These are phyloP conservation scores for Heterotis niloticus DNA, from an alignment of 2,113 vertebrate species.

Conservation along the genomic window DNA sequence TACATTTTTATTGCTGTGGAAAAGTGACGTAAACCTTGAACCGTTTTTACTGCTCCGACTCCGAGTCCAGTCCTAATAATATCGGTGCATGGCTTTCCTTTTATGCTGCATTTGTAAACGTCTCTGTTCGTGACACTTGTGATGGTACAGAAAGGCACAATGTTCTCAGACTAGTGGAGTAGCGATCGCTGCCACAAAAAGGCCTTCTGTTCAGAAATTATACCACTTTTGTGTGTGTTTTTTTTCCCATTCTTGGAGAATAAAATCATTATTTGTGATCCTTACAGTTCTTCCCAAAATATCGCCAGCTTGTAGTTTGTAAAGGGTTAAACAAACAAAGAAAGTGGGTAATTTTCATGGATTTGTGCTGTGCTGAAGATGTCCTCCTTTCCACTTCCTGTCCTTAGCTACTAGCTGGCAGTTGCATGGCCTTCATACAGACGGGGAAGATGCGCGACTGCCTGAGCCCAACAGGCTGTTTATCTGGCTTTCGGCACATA, in stretches of 20 bases:
- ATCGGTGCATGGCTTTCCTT: not conserved
- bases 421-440: not conserved
- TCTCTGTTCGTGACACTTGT: constrained; percentile 6
- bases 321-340: too few species aligned
- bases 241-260: too few species aligned
- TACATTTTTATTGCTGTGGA: not conserved
- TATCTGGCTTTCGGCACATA: not conserved
- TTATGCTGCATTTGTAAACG: constrained; percentile 3
- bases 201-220: too few species aligned
- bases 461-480: not conserved
- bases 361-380: not conserved
- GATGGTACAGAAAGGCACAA: not conserved
- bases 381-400: not conserved
- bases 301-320: too few species aligned
- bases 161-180: not conserved
- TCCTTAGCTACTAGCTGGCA: not conserved
- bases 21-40: not conserved
- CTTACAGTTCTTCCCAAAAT: too few species aligned
- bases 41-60: not conserved
- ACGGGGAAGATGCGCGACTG: not conserved
- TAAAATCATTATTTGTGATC: too few species aligned
- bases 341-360: not conserved
- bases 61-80: not conserved
- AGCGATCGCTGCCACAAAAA: not conserved
- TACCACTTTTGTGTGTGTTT: too few species aligned